Evolutionary conservation across 2,113 vertebrate genomes (phyloP).

Genomic region (Solenodon paradoxus): DNA sequence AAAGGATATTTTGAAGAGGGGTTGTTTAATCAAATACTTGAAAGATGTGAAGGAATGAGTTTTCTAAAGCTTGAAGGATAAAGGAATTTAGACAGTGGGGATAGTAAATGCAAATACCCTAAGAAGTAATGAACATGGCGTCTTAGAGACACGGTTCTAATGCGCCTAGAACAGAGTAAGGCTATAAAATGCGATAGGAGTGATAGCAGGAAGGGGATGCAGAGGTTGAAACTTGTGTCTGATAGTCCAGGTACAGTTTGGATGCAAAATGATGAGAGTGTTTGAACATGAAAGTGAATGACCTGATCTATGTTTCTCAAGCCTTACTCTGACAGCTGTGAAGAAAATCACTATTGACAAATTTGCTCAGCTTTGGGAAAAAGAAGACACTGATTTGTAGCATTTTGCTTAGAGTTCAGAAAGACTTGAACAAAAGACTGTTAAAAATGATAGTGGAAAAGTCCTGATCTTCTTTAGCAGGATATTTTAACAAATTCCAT

Average conservation of each 20-base stretch:
- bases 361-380: conserved; percentile 4
- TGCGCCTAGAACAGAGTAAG: neutral
- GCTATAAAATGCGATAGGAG: neutral
- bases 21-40: neutral
- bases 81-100: neutral
- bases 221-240: neutral
- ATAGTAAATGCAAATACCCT: neutral
- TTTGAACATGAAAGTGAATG: neutral
- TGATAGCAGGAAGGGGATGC: neutral
- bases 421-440: neutral
- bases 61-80: neutral
- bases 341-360: conserved; percentile 2
- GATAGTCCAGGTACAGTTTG: neutral
- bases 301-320: conserved; percentile 30
- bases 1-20: neutral
- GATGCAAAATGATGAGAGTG: neutral
- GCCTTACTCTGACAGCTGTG: neutral
- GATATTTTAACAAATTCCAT: neutral
- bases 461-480: neutral
- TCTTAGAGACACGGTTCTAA: neutral
- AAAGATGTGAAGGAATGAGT: neutral
- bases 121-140: neutral
- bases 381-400: neutral
- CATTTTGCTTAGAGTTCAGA: neutral
- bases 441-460: neutral